Evolutionary conservation across 2,113 vertebrate genomes (phyloP).

Genomic region (Catharus fuscescens): DNA sequence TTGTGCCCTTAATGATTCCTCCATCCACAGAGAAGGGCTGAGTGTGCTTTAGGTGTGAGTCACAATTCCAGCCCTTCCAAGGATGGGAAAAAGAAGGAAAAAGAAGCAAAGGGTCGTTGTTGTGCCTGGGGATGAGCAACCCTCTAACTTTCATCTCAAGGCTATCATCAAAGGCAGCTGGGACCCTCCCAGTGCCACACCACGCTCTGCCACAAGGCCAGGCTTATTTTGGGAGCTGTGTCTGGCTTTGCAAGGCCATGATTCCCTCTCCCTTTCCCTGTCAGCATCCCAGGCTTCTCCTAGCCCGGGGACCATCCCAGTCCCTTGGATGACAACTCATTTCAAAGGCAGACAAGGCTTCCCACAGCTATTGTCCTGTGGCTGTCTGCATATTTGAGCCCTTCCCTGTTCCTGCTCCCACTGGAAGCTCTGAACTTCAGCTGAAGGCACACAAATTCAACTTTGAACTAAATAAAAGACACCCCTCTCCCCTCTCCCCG

Average conservation of each 20-base stretch:
- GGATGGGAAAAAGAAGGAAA: not conserved
- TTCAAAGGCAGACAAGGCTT: conserved; percentile 52
- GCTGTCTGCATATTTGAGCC: conserved; percentile 67
- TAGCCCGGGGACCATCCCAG: not conserved
- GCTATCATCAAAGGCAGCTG: not conserved
- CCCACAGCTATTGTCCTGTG: conserved; percentile 63
- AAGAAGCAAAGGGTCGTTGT: not conserved
- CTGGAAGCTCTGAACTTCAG: conserved; percentile 36
- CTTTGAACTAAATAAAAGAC: conserved; percentile 23
- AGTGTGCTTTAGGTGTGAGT: not conserved
- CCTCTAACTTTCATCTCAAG: not conserved
- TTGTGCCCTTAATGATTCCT: conserved; percentile 8
- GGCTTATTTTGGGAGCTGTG: not conserved
- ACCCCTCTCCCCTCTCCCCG: not conserved
- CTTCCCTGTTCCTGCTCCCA: not conserved
- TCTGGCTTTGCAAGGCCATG: not conserved
- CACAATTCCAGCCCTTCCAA: not conserved
- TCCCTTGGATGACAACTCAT: conserved; percentile 20
- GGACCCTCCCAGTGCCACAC: not conserved
- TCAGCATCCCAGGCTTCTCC: not conserved
- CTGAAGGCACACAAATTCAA: conserved; percentile 34
- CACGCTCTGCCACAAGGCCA: not conserved
- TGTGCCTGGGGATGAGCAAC: not conserved
- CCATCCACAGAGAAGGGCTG: not conserved
- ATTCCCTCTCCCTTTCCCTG: not conserved